Conservation (phyloP, 1,140 invertebrate species). For the Drosophila sp. region DNA sequence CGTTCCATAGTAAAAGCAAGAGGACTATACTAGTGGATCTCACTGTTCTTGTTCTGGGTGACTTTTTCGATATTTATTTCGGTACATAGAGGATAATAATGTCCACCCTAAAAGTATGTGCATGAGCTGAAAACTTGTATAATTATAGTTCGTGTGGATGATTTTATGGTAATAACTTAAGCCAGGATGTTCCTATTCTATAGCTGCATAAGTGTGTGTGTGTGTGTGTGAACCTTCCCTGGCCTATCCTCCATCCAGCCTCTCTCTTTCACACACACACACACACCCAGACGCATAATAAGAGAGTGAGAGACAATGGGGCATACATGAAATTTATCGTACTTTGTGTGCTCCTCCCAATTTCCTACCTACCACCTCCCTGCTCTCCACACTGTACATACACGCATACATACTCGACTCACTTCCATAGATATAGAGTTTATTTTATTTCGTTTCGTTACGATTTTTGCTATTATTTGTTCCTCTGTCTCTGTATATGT, state of each 20-base stretch:
- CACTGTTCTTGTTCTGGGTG: too few species aligned
- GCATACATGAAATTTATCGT: slow-evolving; percentile 44
- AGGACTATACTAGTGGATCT: too few species aligned
- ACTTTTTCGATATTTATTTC: too few species aligned
- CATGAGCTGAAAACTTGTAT: background rate
- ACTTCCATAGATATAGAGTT: slow-evolving; percentile 67
- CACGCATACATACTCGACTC: background rate
- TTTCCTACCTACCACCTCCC: background rate
- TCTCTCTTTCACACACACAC: slow-evolving; percentile 14
- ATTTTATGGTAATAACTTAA: slow-evolving; percentile 7
- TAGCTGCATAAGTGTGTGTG: background rate
- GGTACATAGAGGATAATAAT: background rate
- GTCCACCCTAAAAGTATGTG: background rate
- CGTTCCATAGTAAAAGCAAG: too few species aligned
- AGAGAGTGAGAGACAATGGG: slow-evolving; percentile 34
- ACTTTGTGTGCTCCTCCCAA: slow-evolving; percentile 41
- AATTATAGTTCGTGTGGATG: background rate
- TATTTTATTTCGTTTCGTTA: slow-evolving; percentile 80
- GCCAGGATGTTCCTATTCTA: background rate
- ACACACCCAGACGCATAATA: slow-evolving; percentile 23
- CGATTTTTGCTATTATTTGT: slow-evolving; percentile 81
- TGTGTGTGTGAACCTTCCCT: slow-evolving; percentile 2
- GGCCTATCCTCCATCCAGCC: slow-evolving; percentile 29
- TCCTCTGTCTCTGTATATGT: slow-evolving; percentile 60
- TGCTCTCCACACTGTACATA: background rate